phyloP scores from a whole-genome alignment of 2,113 vertebrate genomes.

The Rhegmatorhina hoffmannsi region DNA sequence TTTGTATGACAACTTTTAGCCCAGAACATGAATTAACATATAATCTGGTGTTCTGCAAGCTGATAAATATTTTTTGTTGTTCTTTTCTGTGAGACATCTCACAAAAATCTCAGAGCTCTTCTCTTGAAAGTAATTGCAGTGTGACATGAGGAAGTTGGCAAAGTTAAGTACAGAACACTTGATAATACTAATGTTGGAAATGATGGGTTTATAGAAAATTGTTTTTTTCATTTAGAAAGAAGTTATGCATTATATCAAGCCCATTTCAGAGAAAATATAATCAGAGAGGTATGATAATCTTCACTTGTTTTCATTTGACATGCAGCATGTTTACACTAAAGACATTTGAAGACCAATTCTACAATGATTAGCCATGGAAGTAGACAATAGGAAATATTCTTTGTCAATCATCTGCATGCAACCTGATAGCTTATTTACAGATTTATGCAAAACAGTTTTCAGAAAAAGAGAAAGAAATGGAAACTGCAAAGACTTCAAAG shows the following conservation, averaged over 20 bases:
- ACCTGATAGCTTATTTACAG: neutral
- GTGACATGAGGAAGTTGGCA: neutral
- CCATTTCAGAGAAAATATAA: neutral
- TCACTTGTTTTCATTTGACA: neutral
- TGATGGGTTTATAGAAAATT: neutral
- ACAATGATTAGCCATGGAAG: neutral
- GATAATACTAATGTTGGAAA: neutral
- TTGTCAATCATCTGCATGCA: neutral
- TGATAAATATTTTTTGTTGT: neutral
- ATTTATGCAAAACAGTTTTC: neutral
- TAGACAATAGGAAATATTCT: neutral
- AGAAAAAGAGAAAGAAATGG: neutral
- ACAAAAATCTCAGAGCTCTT: neutral
- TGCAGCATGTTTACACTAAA: neutral
- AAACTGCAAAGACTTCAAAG: conserved; percentile 20
- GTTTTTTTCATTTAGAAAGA: neutral
- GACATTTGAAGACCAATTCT: neutral
- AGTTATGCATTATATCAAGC: neutral
- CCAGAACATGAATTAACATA: neutral
- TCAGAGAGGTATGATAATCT: neutral
- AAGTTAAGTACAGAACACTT: neutral
- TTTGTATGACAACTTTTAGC: neutral
- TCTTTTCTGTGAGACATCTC: neutral
- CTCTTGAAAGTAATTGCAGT: neutral
- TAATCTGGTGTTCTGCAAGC: neutral